Conservation (phyloP, 2,113 vertebrate species). For the Chamaetylas fuelleborni region DNA sequence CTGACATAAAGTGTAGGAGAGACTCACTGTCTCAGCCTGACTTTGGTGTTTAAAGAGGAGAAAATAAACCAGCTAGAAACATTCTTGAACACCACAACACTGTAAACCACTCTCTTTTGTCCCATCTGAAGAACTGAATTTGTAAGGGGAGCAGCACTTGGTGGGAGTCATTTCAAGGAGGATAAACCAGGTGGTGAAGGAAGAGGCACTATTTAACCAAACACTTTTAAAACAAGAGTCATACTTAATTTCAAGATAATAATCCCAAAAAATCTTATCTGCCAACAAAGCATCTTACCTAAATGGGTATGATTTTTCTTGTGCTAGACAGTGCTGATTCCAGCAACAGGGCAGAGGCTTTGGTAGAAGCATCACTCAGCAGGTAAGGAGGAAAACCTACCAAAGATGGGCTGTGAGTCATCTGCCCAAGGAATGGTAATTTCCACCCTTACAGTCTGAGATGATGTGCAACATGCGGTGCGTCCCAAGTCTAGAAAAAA, state of each 20-base stretch:
- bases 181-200: neutral
- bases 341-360: neutral
- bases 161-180: neutral
- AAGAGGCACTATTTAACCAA: neutral
- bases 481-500: neutral
- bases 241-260: neutral
- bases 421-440: neutral
- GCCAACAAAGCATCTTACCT: neutral
- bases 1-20: neutral
- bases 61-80: neutral
- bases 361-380: neutral
- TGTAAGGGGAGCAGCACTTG: neutral
- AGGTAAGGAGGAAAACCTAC: neutral
- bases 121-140: neutral
- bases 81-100: neutral
- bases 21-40: neutral
- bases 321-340: neutral
- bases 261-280: neutral
- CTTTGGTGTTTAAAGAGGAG: neutral
- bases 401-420: neutral
- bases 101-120: neutral
- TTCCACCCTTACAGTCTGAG: neutral
- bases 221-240: neutral
- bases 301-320: neutral
- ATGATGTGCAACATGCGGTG: accelerated